Conservation (phyloP, 2,797 vertebrate species). For the Trichosurus vulpecula region DNA sequence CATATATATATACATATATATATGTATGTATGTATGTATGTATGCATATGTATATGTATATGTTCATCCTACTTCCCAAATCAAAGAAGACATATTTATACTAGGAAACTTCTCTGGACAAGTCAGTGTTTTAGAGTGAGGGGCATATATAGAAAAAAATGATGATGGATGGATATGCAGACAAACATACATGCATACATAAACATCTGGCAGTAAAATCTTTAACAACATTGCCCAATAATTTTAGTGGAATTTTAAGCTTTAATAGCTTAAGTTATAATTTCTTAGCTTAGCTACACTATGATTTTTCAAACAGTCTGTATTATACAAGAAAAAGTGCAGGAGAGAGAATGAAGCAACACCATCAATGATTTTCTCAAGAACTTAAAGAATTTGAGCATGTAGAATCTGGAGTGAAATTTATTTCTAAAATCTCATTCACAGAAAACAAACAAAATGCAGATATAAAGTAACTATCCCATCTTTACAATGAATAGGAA, state of each 20-base stretch:
- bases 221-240: neutral
- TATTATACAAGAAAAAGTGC: neutral
- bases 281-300: neutral
- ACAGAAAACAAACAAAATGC: neutral
- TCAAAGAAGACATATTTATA: neutral
- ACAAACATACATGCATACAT: neutral
- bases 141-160: neutral
- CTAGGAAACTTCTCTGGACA: neutral
- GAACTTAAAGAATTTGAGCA: neutral
- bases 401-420: neutral
- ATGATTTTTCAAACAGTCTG: neutral
- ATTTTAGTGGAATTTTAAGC: neutral
- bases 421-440: neutral
- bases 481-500: neutral
- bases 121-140: neutral
- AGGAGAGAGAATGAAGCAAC: neutral
- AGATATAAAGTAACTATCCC: neutral
- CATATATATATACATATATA: too few species aligned
- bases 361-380: neutral
- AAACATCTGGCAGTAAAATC: neutral
- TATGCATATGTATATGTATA: too few species aligned
- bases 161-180: neutral
- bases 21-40: too few species aligned
- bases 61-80: neutral
- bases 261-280: neutral